A percentile compares a stretch with the other conserved stretches of the same genome.
These are phyloP conservation scores for Temnothorax rugatulus DNA, from an alignment of 2,888 invertebrate genomes.

Conservation along the genomic window DNA sequence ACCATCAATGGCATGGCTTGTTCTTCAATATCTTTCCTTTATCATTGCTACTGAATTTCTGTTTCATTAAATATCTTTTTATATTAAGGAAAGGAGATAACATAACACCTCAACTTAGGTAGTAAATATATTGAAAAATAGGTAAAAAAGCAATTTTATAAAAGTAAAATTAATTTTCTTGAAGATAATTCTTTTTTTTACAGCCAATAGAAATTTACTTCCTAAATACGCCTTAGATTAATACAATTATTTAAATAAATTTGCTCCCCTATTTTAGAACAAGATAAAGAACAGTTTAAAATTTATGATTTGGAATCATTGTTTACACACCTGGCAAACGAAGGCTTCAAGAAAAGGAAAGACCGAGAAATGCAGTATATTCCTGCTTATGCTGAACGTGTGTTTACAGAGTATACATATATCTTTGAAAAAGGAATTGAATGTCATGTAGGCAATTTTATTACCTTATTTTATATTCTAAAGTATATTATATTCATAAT, in stretches of 20 bases:
- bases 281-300: conserved; percentile 18
- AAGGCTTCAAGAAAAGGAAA: not conserved
- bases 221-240: not conserved
- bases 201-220: not conserved
- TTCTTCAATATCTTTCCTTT: no score
- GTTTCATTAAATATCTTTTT: no score
- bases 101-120: not conserved
- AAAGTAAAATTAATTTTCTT: not conserved
- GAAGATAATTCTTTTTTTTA: not conserved
- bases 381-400: not conserved
- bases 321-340: conserved; percentile 11
- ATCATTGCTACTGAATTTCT: no score
- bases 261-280: not conserved
- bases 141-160: not conserved
- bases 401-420: not conserved
- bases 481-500: conserved; percentile 15
- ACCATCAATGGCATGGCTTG: no score
- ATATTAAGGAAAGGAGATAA: not conserved
- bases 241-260: conserved; percentile 34
- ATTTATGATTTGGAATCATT: conserved; percentile 33
- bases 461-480: conserved; percentile 6
- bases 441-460: conserved; percentile 15
- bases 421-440: conserved; percentile 18
- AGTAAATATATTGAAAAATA: not conserved
- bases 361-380: not conserved